Base-by-base conservation (phyloP, 1,140 invertebrate species). In the Globodera ellingtonae region DNA sequence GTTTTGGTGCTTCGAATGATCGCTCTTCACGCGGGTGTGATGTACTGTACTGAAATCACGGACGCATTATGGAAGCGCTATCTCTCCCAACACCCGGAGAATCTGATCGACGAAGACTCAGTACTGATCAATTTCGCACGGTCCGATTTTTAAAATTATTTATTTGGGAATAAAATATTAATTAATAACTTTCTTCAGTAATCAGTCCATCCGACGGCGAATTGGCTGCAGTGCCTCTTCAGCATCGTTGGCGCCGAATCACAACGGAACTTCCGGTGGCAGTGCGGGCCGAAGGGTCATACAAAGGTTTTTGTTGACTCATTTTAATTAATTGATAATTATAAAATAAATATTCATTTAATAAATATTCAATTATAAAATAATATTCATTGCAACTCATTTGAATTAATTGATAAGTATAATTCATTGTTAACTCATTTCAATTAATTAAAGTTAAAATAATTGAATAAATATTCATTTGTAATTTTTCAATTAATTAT, bases 1-100 rank as follows among this genome's bases (percentile, higher is more conserved):
- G 88, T 89, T 4, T 74, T 89, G 18, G 86, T 89, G 1, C 79
- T 89, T 10, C 67, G 87, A 62, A 89, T 89, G 87, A 86, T 89
- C 62, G 88, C 88, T 4, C 75, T 89, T 9, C 87, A 89, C 75
- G 87, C 87, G 10, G 87, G 87, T 10, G 88, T 89, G 6, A 89
- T 89, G 87, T 89, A 88, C 74, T 89, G 88, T 66, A 89, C 87
- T 21, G 87, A 89, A 59, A 89, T 89, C 65, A 89, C 88, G 13
- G 87, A 89, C 80, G 88, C 87, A 9, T 76, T 89, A 47, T 89
- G 87, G 87, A 88, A 89, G 75, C 70, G 87, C 48, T 89, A 89
- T 67, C 75, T 89, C 6, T 86, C 84, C 13, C 87, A 89, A 74
- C 88, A 88, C 72, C 87, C 87, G 15, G 87, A 89, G 71, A 89